phyloP scores from a whole-genome alignment of 2,113 vertebrate genomes.

The Percopsis transmontana region DNA sequence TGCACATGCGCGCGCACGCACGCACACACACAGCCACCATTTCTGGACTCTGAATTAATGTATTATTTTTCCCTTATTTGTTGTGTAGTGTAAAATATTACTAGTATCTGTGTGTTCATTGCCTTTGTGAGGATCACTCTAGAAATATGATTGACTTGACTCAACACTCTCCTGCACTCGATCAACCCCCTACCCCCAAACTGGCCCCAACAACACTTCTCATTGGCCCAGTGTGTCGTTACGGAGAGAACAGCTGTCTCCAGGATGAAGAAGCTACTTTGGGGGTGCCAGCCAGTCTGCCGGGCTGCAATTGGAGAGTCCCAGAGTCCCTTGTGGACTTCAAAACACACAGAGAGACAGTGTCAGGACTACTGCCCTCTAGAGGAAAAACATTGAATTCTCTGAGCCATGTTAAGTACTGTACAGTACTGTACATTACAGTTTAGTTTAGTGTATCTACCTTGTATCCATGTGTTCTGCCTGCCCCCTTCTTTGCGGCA shows the following conservation, averaged over 20 bases:
- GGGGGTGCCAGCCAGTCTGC: slow-evolving; percentile 90
- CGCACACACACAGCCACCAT: not conserved
- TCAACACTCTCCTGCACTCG: slow-evolving; percentile 49
- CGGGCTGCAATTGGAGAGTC: slow-evolving; percentile 83
- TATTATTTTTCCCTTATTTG: not conserved
- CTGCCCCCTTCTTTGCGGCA: too few relatives aligned
- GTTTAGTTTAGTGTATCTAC: too few relatives aligned
- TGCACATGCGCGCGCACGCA: slow-evolving; percentile 2
- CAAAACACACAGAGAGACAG: slow-evolving; percentile 61
- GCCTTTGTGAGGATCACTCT: too few relatives aligned
- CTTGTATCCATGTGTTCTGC: too few relatives aligned
- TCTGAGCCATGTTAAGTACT: too few relatives aligned
- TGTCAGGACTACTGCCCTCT: too few relatives aligned
- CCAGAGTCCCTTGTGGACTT: slow-evolving; percentile 69
- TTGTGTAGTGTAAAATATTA: slow-evolving; percentile 18
- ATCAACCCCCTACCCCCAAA: slow-evolving; percentile 9
- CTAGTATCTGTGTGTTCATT: slow-evolving; percentile 7
- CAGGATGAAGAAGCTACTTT: slow-evolving; percentile 83
- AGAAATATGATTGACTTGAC: slow-evolving; percentile 9
- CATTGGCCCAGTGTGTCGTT: slow-evolving; percentile 76
- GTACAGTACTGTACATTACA: too few relatives aligned
- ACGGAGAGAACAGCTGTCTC: slow-evolving; percentile 82
- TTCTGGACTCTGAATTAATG: not conserved
- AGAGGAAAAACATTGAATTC: too few relatives aligned
- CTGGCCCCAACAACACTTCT: slow-evolving; percentile 25